Evolutionary conservation across 1,140 invertebrate species (phyloP).

Genomic region (Aphis gossypii): DNA sequence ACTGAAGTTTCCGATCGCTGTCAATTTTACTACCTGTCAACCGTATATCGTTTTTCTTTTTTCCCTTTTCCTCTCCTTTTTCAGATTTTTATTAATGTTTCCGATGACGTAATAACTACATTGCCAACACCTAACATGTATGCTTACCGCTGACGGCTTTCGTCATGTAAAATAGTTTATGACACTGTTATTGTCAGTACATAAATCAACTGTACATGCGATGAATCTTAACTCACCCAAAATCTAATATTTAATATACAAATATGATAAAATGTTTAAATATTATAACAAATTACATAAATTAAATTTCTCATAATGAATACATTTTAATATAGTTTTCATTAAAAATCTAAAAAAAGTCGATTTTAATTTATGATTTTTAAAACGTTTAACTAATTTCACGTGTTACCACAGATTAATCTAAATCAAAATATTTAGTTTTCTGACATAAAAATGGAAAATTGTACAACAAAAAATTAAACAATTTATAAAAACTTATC

Average conservation of each 20-base stretch:
- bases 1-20: slow-evolving; percentile 33
- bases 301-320: neutral
- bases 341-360: neutral
- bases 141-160: neutral
- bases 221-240: neutral
- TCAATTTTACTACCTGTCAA: slow-evolving; percentile 40
- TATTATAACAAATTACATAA: neutral
- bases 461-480: neutral
- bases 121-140: neutral
- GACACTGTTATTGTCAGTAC: neutral
- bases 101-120: neutral
- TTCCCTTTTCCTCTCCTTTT: neutral
- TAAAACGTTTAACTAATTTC: neutral
- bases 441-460: neutral
- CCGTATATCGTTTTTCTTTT: slow-evolving; percentile 15
- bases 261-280: neutral
- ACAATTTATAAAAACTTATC: neutral
- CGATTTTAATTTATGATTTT: no score
- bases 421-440: neutral
- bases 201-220: neutral
- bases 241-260: neutral
- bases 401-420: neutral
- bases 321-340: neutral
- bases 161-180: slow-evolving; percentile 43
- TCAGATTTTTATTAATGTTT: slow-evolving; percentile 43